These are phyloP conservation scores for Rhyzopertha dominica DNA, from an alignment of 1,140 invertebrate species.

Conservation along the genomic window DNA sequence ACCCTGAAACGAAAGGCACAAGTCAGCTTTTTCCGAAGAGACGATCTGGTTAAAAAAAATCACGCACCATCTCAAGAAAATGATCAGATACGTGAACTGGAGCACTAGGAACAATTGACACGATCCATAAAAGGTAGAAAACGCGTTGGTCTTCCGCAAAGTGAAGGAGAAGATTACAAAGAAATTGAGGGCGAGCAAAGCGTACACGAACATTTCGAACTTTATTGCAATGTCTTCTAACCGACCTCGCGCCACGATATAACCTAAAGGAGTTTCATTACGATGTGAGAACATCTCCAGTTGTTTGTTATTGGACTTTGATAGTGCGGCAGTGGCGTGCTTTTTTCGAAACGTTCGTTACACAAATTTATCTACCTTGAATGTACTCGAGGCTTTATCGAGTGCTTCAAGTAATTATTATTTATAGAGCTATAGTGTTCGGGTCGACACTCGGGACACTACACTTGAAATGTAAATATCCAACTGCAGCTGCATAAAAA, in stretches of 20 bases:
- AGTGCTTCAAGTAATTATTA: too few relatives aligned
- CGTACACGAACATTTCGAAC: constrained; percentile 11
- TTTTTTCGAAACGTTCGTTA: too few relatives aligned
- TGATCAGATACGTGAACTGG: constrained; percentile 34
- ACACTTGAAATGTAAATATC: too few relatives aligned
- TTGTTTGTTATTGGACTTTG: too few relatives aligned
- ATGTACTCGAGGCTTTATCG: too few relatives aligned
- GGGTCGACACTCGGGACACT: too few relatives aligned
- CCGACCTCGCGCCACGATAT: constrained; percentile 1
- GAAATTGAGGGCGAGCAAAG: constrained; percentile 16
- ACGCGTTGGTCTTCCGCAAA: constrained; percentile 17
- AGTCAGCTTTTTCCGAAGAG: neutral
- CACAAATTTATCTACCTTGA: too few relatives aligned
- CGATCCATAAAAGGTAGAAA: constrained; percentile 30
- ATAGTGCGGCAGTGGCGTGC: too few relatives aligned
- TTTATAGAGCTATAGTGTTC: too few relatives aligned
- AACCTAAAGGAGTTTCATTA: too few relatives aligned
- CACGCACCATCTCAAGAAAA: constrained; percentile 33
- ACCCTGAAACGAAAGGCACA: constrained; percentile 46
- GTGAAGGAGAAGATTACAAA: constrained; percentile 15
- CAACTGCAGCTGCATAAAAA: too few relatives aligned
- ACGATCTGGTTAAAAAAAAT: neutral
- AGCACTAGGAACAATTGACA: constrained; percentile 34
- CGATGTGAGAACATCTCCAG: too few relatives aligned
- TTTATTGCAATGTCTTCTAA: constrained; percentile 7